Base-by-base conservation (phyloP, 1,140 invertebrate genomes). In the Leptinotarsa lineolata region DNA sequence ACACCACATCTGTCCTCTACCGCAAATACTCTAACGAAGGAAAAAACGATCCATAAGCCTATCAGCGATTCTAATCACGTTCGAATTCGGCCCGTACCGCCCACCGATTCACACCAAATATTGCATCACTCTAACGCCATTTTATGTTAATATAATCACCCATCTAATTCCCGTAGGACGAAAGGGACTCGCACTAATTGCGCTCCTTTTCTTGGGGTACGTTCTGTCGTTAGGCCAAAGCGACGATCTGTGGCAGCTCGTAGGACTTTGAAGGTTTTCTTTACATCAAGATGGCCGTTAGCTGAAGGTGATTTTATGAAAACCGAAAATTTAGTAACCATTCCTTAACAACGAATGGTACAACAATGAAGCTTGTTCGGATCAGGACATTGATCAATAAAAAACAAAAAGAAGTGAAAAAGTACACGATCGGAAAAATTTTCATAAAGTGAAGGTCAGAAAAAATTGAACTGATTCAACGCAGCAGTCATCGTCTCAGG, bases 71-170 rank as follows among this genome's bases (percentile, higher is more conserved):
- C 64, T 6, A 11, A 44, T 66, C 64, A 66, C 64, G 48, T 66
- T 16, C 64, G 30, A 30, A 66, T 66, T 18, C 15, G 64, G 22
- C 22, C 30, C 64, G 64, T 39, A 39, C 64, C 22, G 30, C 64
- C 64, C 4, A 66, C 64, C 64, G 39, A 66, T 66, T 66, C 64
- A 18, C 64, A 66, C 64, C 64, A 66, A 66, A 66, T 66, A 66
- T 66, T 66, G 22, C 64, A 15, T 24, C n/a, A 66, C 64, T 66
- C 22, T 18, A 39, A 66, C 64, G 64, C 64, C 22, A 66, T 66
- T 66, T 66, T 66, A 66, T 66, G 64, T 66, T 66, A 66, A 66
- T 66, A 66, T 24, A 66, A 66, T 66, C 64, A 66, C 30, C 39
- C 30, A 66, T 66, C 39, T 66, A 66, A 66, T 66, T 66, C 39